These are phyloP conservation scores for Sebastes trivittatus DNA, from an alignment of 2,797 vertebrate genomes.

Conservation along the genomic window DNA sequence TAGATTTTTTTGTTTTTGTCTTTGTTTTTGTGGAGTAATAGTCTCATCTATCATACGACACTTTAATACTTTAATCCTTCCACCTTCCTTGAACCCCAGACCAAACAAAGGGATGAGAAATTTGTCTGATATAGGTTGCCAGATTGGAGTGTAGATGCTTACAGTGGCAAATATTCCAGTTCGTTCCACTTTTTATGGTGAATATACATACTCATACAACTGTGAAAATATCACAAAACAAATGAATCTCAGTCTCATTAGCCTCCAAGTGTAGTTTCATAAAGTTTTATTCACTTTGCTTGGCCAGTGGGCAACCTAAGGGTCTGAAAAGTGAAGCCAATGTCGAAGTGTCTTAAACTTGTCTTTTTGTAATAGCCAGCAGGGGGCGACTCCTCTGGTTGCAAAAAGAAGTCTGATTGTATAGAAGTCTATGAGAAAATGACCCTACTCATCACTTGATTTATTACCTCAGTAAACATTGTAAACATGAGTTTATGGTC, in stretches of 20 bases:
- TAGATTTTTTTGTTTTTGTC: background rate
- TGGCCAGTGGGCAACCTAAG: background rate
- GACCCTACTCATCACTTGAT: no score
- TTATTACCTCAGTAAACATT: no score
- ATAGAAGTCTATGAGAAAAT: no score
- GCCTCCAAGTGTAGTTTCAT: conserved; percentile 10
- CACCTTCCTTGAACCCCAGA: background rate
- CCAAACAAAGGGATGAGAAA: background rate
- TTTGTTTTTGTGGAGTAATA: background rate
- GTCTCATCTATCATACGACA: conserved; percentile 13
- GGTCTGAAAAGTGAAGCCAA: background rate
- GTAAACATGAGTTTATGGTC: no score
- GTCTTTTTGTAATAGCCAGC: background rate
- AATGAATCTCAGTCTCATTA: background rate
- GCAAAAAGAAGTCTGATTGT: no score
- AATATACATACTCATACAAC: background rate
- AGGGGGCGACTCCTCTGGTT: no score
- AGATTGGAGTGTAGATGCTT: background rate
- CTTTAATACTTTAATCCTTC: background rate
- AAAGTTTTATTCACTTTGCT: conserved; percentile 32
- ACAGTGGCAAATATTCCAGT: background rate
- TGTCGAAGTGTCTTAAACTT: background rate
- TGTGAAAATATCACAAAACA: background rate
- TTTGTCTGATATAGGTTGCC: background rate
- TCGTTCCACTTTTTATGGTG: background rate